These are phyloP conservation scores for Leptarthrus brevirostris DNA, from an alignment of 2,888 invertebrate species.

Conservation along the genomic window DNA sequence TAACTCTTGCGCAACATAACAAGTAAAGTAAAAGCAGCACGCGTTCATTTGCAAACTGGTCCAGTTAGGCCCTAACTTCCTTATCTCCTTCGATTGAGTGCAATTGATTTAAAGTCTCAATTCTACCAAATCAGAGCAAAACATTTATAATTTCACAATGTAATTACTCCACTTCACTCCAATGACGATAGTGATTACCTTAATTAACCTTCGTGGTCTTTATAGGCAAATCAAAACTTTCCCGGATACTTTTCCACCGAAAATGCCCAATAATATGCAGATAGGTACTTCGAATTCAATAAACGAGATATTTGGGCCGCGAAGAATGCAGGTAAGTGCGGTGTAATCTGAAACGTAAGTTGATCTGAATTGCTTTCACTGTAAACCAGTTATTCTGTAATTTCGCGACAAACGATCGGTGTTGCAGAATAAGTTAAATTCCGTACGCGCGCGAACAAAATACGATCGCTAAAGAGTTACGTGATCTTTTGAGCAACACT, in stretches of 20 bases:
- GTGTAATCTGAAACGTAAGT: constrained; percentile 31
- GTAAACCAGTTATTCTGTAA: constrained; percentile 7
- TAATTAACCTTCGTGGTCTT: constrained; percentile 37
- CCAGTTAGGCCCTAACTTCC: neutral
- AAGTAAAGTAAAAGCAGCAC: constrained; percentile 24
- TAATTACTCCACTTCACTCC: too few relatives aligned
- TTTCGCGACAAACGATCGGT: neutral
- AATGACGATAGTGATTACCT: too few relatives aligned
- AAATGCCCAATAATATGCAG: neutral
- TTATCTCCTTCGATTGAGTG: neutral
- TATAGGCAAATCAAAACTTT: constrained; percentile 36
- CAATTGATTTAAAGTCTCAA: constrained; percentile 1
- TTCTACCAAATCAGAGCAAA: neutral
- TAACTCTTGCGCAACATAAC: constrained; percentile 41
- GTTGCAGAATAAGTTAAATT: neutral
- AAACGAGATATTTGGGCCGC: neutral
- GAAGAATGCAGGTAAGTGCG: neutral
- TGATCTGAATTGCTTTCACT: constrained; percentile 56
- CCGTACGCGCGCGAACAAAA: constrained; percentile 20
- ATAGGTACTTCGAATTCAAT: neutral
- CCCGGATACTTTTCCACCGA: constrained; percentile 10
- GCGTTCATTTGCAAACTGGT: constrained; percentile 15
- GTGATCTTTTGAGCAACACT: constrained; percentile 28
- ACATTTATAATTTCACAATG: constrained; percentile 9
- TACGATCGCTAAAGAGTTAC: constrained; percentile 33